A percentile compares a stretch with the other conserved stretches of the same genome.
phyloP scores from a whole-genome alignment of 2,888 invertebrate species.

The Desoria tigrina region DNA sequence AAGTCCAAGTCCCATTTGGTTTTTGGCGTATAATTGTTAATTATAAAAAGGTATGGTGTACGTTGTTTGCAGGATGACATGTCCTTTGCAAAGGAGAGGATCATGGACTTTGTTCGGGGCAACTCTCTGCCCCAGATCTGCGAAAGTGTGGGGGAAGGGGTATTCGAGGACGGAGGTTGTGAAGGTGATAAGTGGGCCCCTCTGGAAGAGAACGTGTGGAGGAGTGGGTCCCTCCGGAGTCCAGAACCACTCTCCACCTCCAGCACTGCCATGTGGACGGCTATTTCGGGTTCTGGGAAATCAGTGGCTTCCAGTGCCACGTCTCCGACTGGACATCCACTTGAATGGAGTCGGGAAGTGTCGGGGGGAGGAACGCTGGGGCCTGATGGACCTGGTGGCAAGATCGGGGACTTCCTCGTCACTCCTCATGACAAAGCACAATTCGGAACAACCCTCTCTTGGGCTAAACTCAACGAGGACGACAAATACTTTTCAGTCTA shows the following conservation, averaged over 20 bases:
- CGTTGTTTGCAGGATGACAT: constrained; percentile 24
- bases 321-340: not conserved
- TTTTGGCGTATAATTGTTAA: too few species aligned
- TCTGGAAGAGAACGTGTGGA: too few species aligned
- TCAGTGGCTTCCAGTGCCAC: not conserved
- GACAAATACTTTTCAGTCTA: constrained; percentile 4
- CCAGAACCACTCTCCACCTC: not conserved
- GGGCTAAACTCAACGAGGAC: constrained; percentile 16
- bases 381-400: too few species aligned
- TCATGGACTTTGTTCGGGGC: constrained; percentile 22
- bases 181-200: too few species aligned
- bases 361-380: not conserved
- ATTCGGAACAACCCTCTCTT: constrained; percentile 13
- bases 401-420: constrained; percentile 14
- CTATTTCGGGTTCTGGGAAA: not conserved
- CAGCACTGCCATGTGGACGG: not conserved
- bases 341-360: not conserved
- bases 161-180: too few species aligned
- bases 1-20: too few species aligned
- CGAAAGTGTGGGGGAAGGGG: too few species aligned
- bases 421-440: constrained; percentile 19
- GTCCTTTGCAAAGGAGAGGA: constrained; percentile 13
- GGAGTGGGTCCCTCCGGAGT: too few species aligned
- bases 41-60: too few species aligned
- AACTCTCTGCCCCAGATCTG: not conserved